A percentile compares a stretch with the other conserved stretches of the same genome.
phyloP scores from a whole-genome alignment of 2,888 invertebrate species.

The Drosophila helvetica region DNA sequence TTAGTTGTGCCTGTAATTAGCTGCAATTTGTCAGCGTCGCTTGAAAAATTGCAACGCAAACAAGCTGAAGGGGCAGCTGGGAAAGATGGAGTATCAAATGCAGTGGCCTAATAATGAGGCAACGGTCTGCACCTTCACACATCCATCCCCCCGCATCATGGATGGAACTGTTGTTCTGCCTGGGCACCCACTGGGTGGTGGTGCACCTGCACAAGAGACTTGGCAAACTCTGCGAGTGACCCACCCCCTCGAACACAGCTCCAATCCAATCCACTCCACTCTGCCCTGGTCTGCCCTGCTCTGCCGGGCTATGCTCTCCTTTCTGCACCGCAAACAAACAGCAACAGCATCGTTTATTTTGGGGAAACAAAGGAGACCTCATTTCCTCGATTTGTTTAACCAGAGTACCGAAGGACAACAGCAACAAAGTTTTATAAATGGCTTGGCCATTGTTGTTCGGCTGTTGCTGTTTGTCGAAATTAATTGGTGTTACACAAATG shows the following conservation, averaged over 20 bases:
- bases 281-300: conserved; percentile 11
- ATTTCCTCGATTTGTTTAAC: conserved; percentile 73
- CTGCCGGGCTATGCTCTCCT: neutral
- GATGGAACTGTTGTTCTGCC: conserved; percentile 21
- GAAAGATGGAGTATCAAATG: conserved; percentile 38
- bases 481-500: conserved; percentile 81
- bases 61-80: conserved; percentile 50
- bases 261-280: neutral
- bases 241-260: neutral
- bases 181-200: neutral
- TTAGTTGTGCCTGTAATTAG: conserved; percentile 61
- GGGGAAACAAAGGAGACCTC: conserved; percentile 76
- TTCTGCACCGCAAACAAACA: conserved; percentile 58
- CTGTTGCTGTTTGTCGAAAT: conserved; percentile 74
- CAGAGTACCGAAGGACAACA: conserved; percentile 43
- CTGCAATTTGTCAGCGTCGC: conserved; percentile 68
- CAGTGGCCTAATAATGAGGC: conserved; percentile 51
- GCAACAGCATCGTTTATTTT: conserved; percentile 75
- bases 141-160: neutral
- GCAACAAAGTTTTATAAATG: conserved; percentile 65
- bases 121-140: conserved; percentile 8
- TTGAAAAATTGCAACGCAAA: conserved; percentile 76
- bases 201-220: conserved; percentile 56
- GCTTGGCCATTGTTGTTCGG: conserved; percentile 47
- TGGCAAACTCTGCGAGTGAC: neutral